Conservation (phyloP, 2,888 invertebrate species). For the Tenthredo mesomela region DNA sequence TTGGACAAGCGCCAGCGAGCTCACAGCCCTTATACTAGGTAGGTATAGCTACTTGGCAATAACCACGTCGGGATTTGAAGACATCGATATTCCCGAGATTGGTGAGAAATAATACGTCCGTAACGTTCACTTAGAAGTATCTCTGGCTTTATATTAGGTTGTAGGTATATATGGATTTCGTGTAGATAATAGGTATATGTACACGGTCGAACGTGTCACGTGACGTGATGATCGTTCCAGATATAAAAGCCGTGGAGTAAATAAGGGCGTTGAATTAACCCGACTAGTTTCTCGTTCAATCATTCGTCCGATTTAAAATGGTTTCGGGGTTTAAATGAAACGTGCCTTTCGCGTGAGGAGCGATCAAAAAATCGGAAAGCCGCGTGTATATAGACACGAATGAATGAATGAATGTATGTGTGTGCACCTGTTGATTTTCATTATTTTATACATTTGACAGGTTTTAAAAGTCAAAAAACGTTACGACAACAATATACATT, state of each 20-base stretch:
- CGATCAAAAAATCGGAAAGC: neutral
- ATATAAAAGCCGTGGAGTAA: neutral
- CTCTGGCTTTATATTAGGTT: neutral
- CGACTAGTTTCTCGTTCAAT: constrained; percentile 20
- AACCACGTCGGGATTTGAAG: constrained; percentile 40
- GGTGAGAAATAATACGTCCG: constrained; percentile 49
- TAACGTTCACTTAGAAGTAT: constrained; percentile 5
- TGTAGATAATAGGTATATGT: neutral
- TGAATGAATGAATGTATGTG: neutral
- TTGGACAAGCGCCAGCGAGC: constrained; percentile 72
- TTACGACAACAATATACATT: neutral
- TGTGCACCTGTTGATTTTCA: constrained; percentile 40
- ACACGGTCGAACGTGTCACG: neutral
- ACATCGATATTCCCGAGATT: constrained; percentile 44
- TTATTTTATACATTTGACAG: constrained; percentile 10
- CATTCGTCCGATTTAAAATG: constrained; percentile 24
- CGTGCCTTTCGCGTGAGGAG: neutral
- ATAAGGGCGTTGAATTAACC: neutral
- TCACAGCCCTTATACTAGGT: neutral
- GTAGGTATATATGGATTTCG: neutral
- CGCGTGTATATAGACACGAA: neutral
- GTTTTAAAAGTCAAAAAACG: constrained; percentile 12
- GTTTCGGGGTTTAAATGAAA: neutral
- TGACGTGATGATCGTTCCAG: constrained; percentile 10
- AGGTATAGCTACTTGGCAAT: constrained; percentile 18